phyloP scores from a whole-genome alignment of 2,113 vertebrate species.

The Balaenoptera acutorostrata region DNA sequence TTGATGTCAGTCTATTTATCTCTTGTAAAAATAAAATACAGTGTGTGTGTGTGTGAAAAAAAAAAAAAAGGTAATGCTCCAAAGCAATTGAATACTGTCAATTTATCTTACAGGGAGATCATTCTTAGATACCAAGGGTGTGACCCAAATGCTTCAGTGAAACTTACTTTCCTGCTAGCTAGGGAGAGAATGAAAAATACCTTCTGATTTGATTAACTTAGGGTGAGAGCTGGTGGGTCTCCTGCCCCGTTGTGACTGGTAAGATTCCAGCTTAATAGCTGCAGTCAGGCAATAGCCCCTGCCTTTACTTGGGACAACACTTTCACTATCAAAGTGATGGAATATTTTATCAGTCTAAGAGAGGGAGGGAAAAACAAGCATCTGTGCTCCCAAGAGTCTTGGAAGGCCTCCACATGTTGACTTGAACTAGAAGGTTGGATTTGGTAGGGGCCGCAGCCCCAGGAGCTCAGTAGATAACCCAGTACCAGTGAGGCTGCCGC shows the following conservation, averaged over 20 bases:
- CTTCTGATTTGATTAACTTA: conserved; percentile 57
- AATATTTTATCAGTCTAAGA: neutral
- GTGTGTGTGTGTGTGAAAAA: too few species aligned
- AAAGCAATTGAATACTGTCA: neutral
- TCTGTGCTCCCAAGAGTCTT: neutral
- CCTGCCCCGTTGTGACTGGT: neutral
- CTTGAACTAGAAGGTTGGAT: neutral
- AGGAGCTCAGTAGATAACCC: neutral
- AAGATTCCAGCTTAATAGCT: neutral
- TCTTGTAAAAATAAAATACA: too few species aligned
- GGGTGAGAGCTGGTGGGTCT: neutral
- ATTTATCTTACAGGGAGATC: conserved; percentile 47
- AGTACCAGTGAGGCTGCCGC: neutral
- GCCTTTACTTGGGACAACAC: neutral
- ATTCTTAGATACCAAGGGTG: conserved; percentile 38
- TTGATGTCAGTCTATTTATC: too few species aligned
- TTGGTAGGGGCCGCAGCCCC: neutral
- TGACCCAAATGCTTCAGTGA: conserved; percentile 50
- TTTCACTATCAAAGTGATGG: neutral
- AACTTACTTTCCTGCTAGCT: conserved; percentile 69
- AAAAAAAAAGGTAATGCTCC: neutral
- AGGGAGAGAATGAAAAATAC: conserved; percentile 39
- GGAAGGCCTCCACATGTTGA: neutral
- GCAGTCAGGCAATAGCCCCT: neutral
- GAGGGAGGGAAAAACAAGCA: neutral